Base-by-base conservation (phyloP, 2,888 invertebrate genomes). In the Dorcus parallelipipedus region DNA sequence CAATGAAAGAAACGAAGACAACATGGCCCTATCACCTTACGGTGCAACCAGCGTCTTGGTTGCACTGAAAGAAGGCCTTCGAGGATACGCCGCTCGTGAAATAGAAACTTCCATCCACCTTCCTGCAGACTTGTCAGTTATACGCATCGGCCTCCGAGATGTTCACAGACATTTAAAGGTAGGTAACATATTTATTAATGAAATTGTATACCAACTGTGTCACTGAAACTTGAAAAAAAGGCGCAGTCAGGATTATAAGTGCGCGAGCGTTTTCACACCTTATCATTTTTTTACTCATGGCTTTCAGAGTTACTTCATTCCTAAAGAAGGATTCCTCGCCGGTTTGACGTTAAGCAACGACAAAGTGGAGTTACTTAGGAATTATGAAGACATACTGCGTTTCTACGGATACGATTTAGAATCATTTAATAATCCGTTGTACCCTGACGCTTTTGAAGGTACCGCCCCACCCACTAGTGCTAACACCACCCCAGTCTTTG, bases 1-100 rank as follows among this genome's bases (percentile, higher is more conserved):
- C 70, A 87, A 88, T 70, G 85, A 86, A 76, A 81, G 86, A 68
- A 89, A 89, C 76, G 85, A 86, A 49, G 88, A 89, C 73, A 93
- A 93, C 76, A 88, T 92, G 54, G 93, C 91, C 3, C 88, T 93
- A 73, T 93, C 93, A 0, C 93, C 93, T 8, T 91, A 92, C 64
- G 92, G 93, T 3, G 80, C 91, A 59, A 86, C 88, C 71, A 91
- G 91, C 67, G 90, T 93, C 26, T 78, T 93, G 67, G 84, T 90
- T 56, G 90, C 92, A 3, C 79, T 93, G 10, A 89, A 86, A 73
- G 93, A 93, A 76, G 93, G 92, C 33, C 84, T 91, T 0, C 82
- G 86, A 49, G 91, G 91, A 8, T 84, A 85, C 63, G 87, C 91
- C 47, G 85, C 86, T 23, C 81, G 83, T 52, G 91, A 93, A 79